Percentiles rank a stretch among this genome's conserved stretches.
These are phyloP conservation scores for Coregonus clupeaformis DNA, from an alignment of 2,113 vertebrate genomes.

Conservation along the genomic window DNA sequence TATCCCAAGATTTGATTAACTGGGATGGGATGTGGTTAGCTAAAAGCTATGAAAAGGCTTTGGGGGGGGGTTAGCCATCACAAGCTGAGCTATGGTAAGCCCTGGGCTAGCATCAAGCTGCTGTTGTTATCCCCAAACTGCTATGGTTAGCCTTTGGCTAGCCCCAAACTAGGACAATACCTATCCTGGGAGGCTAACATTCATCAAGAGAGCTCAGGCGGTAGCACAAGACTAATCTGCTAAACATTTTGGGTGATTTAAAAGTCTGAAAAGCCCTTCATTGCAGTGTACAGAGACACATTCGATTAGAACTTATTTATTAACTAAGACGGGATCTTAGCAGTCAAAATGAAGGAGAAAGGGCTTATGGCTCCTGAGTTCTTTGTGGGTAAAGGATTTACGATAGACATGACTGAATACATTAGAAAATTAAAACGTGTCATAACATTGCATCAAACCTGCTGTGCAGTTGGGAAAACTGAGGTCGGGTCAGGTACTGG, in stretches of 20 bases:
- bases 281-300: not conserved
- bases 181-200: not conserved
- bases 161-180: not conserved
- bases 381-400: constrained; percentile 80
- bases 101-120: not conserved
- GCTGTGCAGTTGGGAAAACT: constrained; percentile 47
- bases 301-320: not conserved
- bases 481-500: constrained; percentile 7
- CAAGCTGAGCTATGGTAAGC: not conserved
- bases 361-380: constrained; percentile 86
- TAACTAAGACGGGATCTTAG: not conserved
- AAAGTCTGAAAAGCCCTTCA: constrained; percentile 16
- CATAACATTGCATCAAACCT: constrained; percentile 57
- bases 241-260: not conserved
- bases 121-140: too few relatives aligned
- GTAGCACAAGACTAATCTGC: not conserved
- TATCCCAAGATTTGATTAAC: not conserved
- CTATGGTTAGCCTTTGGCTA: too few relatives aligned
- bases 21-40: not conserved
- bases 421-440: constrained; percentile 46
- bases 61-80: not conserved
- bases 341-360: constrained; percentile 14
- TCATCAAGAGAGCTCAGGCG: too few relatives aligned
- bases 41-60: not conserved
- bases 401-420: constrained; percentile 50